phyloP scores from a whole-genome alignment of 2,113 vertebrate genomes.

The Hepsetus odoe region DNA sequence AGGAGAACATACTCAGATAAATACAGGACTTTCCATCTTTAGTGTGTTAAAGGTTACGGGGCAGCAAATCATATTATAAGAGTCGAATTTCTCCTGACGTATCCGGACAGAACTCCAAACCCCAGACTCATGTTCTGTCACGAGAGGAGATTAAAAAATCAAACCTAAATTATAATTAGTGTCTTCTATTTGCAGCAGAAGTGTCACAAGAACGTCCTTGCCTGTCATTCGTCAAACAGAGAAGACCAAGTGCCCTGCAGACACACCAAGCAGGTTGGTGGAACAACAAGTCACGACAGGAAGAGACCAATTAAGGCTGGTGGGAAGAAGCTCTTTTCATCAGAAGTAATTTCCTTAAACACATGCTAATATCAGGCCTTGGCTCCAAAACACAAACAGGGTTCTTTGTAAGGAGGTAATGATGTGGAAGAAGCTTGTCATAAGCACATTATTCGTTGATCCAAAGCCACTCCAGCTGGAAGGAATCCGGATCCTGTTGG shows the following conservation, averaged over 20 bases:
- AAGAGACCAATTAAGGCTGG: background rate
- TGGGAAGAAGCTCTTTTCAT: background rate
- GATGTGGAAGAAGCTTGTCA: background rate
- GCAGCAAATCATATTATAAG: too few species aligned
- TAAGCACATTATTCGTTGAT: background rate
- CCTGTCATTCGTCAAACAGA: background rate
- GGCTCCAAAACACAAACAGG: background rate
- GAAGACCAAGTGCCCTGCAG: background rate
- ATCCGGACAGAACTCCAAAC: too few species aligned
- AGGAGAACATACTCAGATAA: too few species aligned
- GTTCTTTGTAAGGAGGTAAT: background rate
- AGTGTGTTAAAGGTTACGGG: too few species aligned
- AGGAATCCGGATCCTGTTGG: background rate
- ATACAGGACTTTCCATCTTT: too few species aligned
- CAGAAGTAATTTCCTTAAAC: background rate
- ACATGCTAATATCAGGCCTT: background rate
- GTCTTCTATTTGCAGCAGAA: background rate
- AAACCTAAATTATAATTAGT: too few species aligned
- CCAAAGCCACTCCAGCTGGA: background rate
- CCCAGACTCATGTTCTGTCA: too few species aligned
- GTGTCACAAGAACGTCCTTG: background rate
- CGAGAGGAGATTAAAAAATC: too few species aligned
- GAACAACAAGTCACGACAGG: conserved; percentile 28
- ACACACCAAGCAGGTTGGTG: background rate
- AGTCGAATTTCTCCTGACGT: too few species aligned